Conservation (phyloP, 1,140 invertebrate species). For the Drosophila paulistorum region DNA sequence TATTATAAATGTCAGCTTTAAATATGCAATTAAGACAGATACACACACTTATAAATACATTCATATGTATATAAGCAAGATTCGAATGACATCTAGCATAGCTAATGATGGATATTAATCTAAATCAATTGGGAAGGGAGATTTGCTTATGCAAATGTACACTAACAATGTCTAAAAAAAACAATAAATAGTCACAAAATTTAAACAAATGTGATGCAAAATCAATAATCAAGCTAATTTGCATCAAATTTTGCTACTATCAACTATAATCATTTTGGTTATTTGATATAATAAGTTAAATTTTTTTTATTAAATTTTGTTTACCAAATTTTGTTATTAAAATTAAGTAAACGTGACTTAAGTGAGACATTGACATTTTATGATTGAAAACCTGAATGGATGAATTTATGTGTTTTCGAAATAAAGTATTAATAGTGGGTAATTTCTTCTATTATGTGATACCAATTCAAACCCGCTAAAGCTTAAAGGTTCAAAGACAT, state of each 20-base stretch:
- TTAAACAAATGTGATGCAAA: conserved; percentile 8
- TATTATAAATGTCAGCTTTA: conserved; percentile 80
- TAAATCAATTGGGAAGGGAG: conserved; percentile 15
- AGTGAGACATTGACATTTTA: too few relatives aligned
- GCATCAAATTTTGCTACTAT: conserved; percentile 2
- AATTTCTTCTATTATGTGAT: too few relatives aligned
- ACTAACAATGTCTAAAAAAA: neutral
- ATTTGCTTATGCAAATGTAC: neutral
- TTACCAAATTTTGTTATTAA: neutral
- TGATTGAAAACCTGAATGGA: too few relatives aligned
- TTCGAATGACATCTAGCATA: conserved; percentile 5
- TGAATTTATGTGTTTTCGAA: too few relatives aligned
- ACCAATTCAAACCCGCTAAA: too few relatives aligned
- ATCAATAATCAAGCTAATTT: neutral
- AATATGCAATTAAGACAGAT: conserved; percentile 71
- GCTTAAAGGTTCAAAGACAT: too few relatives aligned
- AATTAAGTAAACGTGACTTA: neutral
- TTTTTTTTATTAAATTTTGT: neutral
- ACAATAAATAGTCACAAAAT: neutral
- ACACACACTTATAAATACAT: conserved; percentile 4
- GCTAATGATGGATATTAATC: conserved; percentile 11
- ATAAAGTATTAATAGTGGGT: too few relatives aligned
- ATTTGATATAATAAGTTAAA: conserved; percentile 1
- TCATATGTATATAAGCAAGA: neutral
- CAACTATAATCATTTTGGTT: neutral